A percentile compares a stretch with the other conserved stretches of the same genome.
phyloP scores from a whole-genome alignment of 2,888 invertebrate genomes.

The Rapana venosa region DNA sequence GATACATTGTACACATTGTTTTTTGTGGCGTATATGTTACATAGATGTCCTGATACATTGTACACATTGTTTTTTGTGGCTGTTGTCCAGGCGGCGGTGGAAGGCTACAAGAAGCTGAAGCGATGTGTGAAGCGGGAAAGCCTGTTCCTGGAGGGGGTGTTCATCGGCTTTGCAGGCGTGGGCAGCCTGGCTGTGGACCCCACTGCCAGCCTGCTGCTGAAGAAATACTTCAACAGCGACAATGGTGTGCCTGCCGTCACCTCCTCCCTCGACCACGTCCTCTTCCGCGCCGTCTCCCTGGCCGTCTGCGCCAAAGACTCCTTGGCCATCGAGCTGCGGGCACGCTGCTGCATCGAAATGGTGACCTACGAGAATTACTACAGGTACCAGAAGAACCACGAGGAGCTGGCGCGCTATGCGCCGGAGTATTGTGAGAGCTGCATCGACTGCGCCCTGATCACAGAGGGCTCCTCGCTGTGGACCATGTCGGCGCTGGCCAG shows the following conservation, averaged over 20 bases:
- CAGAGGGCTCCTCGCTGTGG: conserved; percentile 32
- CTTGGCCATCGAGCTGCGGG: conserved; percentile 31
- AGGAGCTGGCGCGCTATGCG: conserved; percentile 4
- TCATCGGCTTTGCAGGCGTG: conserved; percentile 14
- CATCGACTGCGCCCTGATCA: conserved; percentile 34
- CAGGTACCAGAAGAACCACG: conserved; percentile 29
- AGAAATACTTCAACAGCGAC: background rate
- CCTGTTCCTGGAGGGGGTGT: conserved; percentile 29
- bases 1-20: no score
- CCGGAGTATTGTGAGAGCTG: conserved; percentile 41
- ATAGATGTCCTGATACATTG: no score
- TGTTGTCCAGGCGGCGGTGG: conserved; percentile 29
- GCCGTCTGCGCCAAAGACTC: conserved; percentile 39
- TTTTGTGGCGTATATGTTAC: no score
- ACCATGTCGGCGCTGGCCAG: conserved; percentile 41
- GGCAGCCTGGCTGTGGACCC: conserved; percentile 40
- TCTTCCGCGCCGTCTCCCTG: conserved; percentile 35
- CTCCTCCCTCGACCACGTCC: conserved; percentile 9
- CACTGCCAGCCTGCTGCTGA: background rate
- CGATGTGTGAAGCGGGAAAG: conserved; percentile 32
- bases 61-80: no score
- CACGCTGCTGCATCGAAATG: conserved; percentile 39
- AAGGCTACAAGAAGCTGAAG: conserved; percentile 25
- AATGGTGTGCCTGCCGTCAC: conserved; percentile 22
- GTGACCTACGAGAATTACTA: conserved; percentile 30